These are phyloP conservation scores for Trichogramma pretiosum DNA, from an alignment of 1,140 invertebrate genomes.

Conservation along the genomic window DNA sequence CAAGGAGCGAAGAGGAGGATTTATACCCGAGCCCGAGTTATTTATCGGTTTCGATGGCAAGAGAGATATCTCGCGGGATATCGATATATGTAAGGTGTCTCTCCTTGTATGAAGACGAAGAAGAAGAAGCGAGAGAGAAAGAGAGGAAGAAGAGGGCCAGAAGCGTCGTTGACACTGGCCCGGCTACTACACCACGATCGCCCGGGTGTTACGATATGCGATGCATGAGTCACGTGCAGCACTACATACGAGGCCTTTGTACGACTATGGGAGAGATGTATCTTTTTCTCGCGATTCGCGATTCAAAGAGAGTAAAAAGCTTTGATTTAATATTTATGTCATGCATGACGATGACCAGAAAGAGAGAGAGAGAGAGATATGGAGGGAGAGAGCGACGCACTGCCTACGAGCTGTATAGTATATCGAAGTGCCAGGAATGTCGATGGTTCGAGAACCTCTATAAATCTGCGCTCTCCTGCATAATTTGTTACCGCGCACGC, in stretches of 20 bases:
- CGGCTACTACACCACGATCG: too few species aligned
- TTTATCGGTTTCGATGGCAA: constrained; percentile 44
- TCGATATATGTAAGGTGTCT: constrained; percentile 32
- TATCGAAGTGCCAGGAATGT: constrained; percentile 29
- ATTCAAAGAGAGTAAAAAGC: too few species aligned
- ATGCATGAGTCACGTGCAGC: too few species aligned
- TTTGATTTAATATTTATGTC: constrained; percentile 30
- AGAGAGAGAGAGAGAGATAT: too few species aligned
- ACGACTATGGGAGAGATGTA: neutral
- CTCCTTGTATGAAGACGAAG: too few species aligned
- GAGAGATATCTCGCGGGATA: constrained; percentile 42
- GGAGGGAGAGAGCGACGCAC: too few species aligned
- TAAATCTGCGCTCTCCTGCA: constrained; percentile 26
- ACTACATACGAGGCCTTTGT: constrained; percentile 7
- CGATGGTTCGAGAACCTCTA: constrained; percentile 24
- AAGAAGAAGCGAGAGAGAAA: too few species aligned
- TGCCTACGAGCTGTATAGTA: too few species aligned
- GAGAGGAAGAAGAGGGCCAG: too few species aligned
- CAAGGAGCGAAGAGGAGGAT: constrained; percentile 44
- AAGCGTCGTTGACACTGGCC: constrained; percentile 15
- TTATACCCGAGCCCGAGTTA: constrained; percentile 35
- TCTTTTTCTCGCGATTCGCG: constrained; percentile 13
- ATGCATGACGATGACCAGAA: too few species aligned
- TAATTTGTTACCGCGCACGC: too few species aligned
- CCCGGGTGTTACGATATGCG: too few species aligned